Evolutionary conservation across 2,113 vertebrate genomes (phyloP).

Genomic region (Rhizomys pruinosus): DNA sequence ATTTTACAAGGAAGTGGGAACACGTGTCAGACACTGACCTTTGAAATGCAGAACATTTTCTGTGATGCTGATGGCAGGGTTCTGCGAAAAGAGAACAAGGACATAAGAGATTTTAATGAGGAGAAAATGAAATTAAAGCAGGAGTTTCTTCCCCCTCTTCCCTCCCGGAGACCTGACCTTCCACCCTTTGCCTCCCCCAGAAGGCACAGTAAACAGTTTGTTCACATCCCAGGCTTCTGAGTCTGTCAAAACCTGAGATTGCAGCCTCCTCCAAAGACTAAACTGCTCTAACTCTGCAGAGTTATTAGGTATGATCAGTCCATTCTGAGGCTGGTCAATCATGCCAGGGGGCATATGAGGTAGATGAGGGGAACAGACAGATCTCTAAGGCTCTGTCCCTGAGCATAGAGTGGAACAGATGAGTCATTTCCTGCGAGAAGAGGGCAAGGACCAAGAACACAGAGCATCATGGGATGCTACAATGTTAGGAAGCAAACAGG

Average conservation of each 20-base stretch:
- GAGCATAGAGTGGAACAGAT: background rate
- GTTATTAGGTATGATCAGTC: background rate
- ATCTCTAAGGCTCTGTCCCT: background rate
- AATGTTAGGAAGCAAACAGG: no score
- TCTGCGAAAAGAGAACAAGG: slow-evolving; percentile 85
- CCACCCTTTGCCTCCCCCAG: background rate
- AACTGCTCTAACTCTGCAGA: background rate
- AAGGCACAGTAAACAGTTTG: background rate
- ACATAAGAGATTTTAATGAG: slow-evolving; percentile 36
- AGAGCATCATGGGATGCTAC: background rate
- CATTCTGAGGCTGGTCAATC: background rate
- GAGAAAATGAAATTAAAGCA: slow-evolving; percentile 45
- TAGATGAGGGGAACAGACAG: background rate
- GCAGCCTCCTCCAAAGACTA: background rate
- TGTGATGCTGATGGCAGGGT: slow-evolving; percentile 89
- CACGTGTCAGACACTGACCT: slow-evolving; percentile 85
- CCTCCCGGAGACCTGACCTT: background rate
- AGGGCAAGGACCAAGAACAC: background rate
- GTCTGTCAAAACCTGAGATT: background rate
- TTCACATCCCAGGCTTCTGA: background rate
- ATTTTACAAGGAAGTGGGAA: background rate
- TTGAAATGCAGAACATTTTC: slow-evolving; percentile 92
- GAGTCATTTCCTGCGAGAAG: slow-evolving; percentile 63
- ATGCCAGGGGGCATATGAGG: background rate
- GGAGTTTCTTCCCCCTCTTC: background rate